Evolutionary conservation across 2,113 vertebrate genomes (phyloP).

Genomic region (Penelope pileata): DNA sequence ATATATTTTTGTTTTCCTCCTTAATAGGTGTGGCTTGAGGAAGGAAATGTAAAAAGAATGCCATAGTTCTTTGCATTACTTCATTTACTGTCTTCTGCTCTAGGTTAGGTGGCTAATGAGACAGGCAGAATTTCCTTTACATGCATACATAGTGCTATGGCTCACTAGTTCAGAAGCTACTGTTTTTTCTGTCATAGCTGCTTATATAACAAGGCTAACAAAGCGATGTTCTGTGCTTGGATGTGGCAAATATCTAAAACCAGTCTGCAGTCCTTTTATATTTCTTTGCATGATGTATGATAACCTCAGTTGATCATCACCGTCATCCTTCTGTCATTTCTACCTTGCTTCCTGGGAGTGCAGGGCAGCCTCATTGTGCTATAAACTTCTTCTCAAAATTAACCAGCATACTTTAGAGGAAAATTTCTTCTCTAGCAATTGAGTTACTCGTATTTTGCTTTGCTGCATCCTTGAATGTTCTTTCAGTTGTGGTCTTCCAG

Average conservation of each 20-base stretch:
- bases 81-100: background rate
- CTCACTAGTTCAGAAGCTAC: background rate
- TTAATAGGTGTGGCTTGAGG: background rate
- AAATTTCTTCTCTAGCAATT: background rate
- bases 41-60: background rate
- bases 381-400: background rate
- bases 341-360: background rate
- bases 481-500: background rate
- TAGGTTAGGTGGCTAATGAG: background rate
- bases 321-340: background rate
- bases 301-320: background rate
- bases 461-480: background rate
- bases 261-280: background rate
- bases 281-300: background rate
- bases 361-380: background rate
- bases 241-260: background rate
- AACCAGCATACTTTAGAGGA: accelerated
- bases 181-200: background rate
- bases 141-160: accelerated
- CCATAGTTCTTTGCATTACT: background rate
- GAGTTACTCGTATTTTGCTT: background rate
- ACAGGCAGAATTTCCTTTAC: background rate
- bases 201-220: background rate
- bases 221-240: background rate
- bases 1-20: background rate